Evolutionary conservation across 2,113 vertebrate genomes (phyloP), one percentile per base, ranked within the genome.

Genomic region (Setophaga kirtlandii): DNA sequence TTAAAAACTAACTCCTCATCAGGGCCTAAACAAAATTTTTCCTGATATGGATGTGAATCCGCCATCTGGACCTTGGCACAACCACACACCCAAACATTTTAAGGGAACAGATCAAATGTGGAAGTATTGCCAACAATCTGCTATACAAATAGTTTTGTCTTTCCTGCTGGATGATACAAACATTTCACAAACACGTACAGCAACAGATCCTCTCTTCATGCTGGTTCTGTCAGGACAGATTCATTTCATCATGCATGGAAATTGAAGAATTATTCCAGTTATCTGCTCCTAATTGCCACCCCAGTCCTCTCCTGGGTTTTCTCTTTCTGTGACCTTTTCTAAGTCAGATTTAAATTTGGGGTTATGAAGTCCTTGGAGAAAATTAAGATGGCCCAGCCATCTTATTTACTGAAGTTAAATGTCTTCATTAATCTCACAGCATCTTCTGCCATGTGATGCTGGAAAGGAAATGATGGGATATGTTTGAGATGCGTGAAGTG

Each of bases 211-310:
- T 83, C 47, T 87, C 65, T 37, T 81, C 60, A 9, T 31, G 37
- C 79, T 70, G 14, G 37, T 52, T 81, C 53, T 83, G 37, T 25
- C 88, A 84, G 85, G 68, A 83, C 59, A 93, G 79, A 87, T 78
- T 81, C 76, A 75, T 94, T 94, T 93, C 56, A 73, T 90, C 73
- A 97, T 70, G 93, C 94, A 89, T 87, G 88, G 90, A 96, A 96
- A 96, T 92, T 89, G 86, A 84, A 82, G 83, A 90, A 94, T 96
- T 94, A 95, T 95, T 97, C 64, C 80, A 78, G 79, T 94, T 95
- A 81, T 69, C 50, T 81, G 88, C 90, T 83, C 68, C 68, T 96
- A 95, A 96, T 94, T 96, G 73, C 83, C 92, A 59, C 25, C 37
- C 22, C 47, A 37, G 81, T 95, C 78, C 68, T 86, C 68, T 81